These are phyloP conservation scores for Drepana falcataria DNA, from an alignment of 2,888 invertebrate species.

Conservation along the genomic window DNA sequence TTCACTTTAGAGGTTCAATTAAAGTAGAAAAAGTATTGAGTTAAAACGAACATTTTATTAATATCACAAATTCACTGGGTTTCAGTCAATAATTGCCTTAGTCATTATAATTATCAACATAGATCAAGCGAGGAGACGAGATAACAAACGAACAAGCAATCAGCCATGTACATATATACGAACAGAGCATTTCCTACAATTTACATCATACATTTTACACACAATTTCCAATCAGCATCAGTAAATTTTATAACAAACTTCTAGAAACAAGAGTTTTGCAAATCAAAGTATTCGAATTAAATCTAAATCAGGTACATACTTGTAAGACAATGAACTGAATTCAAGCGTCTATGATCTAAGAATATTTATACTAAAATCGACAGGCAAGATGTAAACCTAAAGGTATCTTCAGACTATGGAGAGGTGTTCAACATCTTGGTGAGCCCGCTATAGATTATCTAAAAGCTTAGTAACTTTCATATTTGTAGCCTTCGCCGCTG, in stretches of 20 bases:
- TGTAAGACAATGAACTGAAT: slow-evolving; percentile 14
- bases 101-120: slow-evolving; percentile 38
- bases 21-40: slow-evolving; percentile 16
- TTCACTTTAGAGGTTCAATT: background rate
- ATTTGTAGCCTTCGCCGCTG: slow-evolving; percentile 62
- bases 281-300: slow-evolving; percentile 31
- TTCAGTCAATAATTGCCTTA: slow-evolving; percentile 43
- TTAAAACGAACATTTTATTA: slow-evolving; percentile 66
- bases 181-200: slow-evolving; percentile 29
- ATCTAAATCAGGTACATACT: slow-evolving; percentile 67
- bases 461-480: slow-evolving; percentile 57
- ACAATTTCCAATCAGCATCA: background rate
- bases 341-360: slow-evolving; percentile 26
- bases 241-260: background rate
- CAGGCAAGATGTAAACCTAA: slow-evolving; percentile 59
- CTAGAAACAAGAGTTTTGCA: slow-evolving; percentile 40
- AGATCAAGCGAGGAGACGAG: slow-evolving; percentile 40
- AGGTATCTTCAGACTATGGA: slow-evolving; percentile 36
- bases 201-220: slow-evolving; percentile 13
- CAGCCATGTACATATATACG: slow-evolving; percentile 22
- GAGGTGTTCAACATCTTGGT: slow-evolving; percentile 26
- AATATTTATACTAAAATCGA: slow-evolving; percentile 35
- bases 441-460: slow-evolving; percentile 33
- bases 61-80: slow-evolving; percentile 76
- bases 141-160: slow-evolving; percentile 30